phyloP scores from a whole-genome alignment of 2,888 invertebrate genomes.

The Dascillus cervinus region DNA sequence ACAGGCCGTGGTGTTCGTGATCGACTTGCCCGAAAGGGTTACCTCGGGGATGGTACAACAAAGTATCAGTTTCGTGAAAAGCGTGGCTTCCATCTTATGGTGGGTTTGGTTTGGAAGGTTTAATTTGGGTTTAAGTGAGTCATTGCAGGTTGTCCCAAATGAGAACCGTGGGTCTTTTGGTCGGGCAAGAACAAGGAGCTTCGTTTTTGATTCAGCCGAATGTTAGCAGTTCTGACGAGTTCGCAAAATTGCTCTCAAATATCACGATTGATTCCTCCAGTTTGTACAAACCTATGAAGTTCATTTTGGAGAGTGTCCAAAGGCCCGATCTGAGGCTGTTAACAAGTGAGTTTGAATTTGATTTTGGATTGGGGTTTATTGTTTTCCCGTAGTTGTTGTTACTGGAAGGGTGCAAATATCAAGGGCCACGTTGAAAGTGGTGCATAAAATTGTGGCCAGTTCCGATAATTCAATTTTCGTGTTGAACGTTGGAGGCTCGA shows the following conservation, averaged over 20 bases:
- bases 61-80: slow-evolving; percentile 2
- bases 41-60: not conserved
- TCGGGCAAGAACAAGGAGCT: slow-evolving; percentile 2
- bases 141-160: not conserved
- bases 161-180: slow-evolving; percentile 1
- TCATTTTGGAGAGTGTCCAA: slow-evolving; percentile 1
- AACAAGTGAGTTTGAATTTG: slow-evolving; percentile 2
- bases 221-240: not conserved
- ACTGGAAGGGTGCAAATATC: slow-evolving; percentile 1
- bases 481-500: no score
- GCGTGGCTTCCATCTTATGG: not conserved
- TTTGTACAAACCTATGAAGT: slow-evolving; percentile 3
- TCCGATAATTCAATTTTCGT: slow-evolving; percentile 1
- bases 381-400: slow-evolving; percentile 1
- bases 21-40: slow-evolving; percentile 1
- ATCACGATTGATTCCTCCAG: slow-evolving; percentile 1
- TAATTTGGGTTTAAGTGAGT: no score
- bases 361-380: no score
- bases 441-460: slow-evolving; percentile 1
- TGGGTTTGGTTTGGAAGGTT: not conserved
- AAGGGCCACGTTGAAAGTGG: slow-evolving; percentile 1
- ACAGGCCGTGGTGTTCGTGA: slow-evolving; percentile 1
- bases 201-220: slow-evolving; percentile 1
- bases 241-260: not conserved
- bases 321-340: not conserved